phyloP scores from a whole-genome alignment of 2,888 invertebrate species.

The Sphaerophoria taeniata region DNA sequence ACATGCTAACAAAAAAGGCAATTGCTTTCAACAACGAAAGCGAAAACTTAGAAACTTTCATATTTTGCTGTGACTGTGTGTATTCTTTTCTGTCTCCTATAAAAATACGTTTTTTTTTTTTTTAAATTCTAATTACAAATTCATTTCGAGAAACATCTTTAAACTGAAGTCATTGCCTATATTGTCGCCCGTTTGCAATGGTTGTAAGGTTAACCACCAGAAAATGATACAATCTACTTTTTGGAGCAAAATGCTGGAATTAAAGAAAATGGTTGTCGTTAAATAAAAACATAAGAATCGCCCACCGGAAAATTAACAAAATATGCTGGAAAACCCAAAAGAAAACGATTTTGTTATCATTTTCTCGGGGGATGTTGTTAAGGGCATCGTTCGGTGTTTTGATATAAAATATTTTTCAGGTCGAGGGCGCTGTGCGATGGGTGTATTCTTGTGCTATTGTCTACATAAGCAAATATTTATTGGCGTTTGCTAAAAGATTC shows the following conservation, averaged over 20 bases:
- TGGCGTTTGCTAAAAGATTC: constrained; percentile 54
- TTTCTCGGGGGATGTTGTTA: constrained; percentile 44
- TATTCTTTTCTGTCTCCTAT: too few species aligned
- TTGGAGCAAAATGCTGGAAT: constrained; percentile 31
- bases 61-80: too few species aligned
- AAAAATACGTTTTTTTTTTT: too few species aligned
- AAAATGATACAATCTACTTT: constrained; percentile 38
- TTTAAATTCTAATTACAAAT: constrained; percentile 8
- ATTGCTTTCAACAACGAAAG: too few species aligned
- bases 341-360: constrained; percentile 56
- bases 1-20: too few species aligned
- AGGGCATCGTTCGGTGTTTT: constrained; percentile 40
- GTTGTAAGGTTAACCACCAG: constrained; percentile 47
- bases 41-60: too few species aligned
- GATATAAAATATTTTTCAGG: background rate
- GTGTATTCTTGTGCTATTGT: background rate
- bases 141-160: constrained; percentile 20
- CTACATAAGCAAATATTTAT: constrained; percentile 40
- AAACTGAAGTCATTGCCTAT: constrained; percentile 36
- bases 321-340: constrained; percentile 55
- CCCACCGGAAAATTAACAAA: constrained; percentile 83
- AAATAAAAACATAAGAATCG: constrained; percentile 81
- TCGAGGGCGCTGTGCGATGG: background rate
- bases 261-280: constrained; percentile 44
- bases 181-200: constrained; percentile 9